Base-by-base conservation (phyloP, 2,888 invertebrate species). In the Candidula unifasciata region DNA sequence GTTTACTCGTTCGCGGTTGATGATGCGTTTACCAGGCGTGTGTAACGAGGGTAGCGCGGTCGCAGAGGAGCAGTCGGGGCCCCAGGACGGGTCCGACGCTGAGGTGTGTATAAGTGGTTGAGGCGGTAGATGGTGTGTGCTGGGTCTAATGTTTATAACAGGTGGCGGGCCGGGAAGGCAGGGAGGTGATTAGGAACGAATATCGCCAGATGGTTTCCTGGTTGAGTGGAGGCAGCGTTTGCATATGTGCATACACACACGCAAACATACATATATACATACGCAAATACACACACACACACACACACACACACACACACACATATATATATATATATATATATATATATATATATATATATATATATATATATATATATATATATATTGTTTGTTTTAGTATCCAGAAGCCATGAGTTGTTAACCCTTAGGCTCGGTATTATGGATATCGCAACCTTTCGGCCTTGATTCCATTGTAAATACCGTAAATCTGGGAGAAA, bases 11-110 rank as follows among this genome's bases (percentile, higher is more conserved):
- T 66, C 0, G 21, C 21, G 16, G 3, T 33, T n/a, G 27, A 24
- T 52, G 66, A 82, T 76, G 52, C 35, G 18, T 76, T 82, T 76
- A 52, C 82, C 60, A 33, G 52, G 76, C 24, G 64, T 44, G n/a
- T 54, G 64, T 37, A 69, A 44, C 6, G 44, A 37, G 44, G 76
- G n/a, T 66, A 76, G 66, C n/a, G 33, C 37, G 30, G 35, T 30
- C 52, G 30, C 37, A 8, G 82, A 13, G 33, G 76, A n/a, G 44
- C 30, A 76, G 66, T 18, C 30, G 18, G 30, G 10, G 33, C 18
- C 6, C 24, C 21, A 54, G 10, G 33, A n/a, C 54, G 80, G 33
- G 54, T 27, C 57, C 44, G 16, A 54, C n/a, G 78, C 37, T 27
- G 33, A 3, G 37, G 30, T n/a, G n/a, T n/a, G n/a, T 60, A 16